Conservation (phyloP, 2,797 vertebrate species). For the Mallotus villosus region DNA sequence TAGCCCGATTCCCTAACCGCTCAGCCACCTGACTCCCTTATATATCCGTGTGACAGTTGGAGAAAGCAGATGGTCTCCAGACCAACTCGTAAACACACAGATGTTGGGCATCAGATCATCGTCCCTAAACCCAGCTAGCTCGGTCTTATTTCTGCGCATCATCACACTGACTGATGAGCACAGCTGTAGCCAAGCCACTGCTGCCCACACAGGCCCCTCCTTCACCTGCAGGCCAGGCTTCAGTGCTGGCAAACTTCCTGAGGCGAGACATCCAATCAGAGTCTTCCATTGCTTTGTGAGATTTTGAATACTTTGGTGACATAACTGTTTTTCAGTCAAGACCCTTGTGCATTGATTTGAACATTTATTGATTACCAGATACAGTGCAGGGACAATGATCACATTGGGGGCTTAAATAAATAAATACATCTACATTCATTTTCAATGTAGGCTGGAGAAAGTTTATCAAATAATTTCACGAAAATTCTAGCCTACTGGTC, state of each 20-base stretch:
- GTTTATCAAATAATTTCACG: background rate
- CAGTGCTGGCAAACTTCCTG: too few species aligned
- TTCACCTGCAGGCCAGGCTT: too few species aligned
- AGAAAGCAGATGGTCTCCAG: background rate
- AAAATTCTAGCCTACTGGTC: background rate
- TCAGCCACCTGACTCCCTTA: too few species aligned
- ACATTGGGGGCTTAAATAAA: background rate
- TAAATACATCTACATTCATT: background rate
- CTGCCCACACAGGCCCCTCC: background rate
- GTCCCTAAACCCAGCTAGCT: conserved; percentile 42
- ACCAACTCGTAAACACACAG: conserved; percentile 16
- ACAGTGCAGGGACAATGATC: background rate
- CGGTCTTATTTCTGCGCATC: conserved; percentile 18
- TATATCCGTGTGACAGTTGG: background rate
- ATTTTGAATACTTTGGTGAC: too few species aligned
- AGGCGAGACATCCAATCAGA: too few species aligned
- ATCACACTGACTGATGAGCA: conserved; percentile 27
- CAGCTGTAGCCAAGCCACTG: too few species aligned
- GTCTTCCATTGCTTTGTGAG: too few species aligned
- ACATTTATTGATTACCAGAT: too few species aligned
- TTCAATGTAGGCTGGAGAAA: background rate
- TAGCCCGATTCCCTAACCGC: too few species aligned
- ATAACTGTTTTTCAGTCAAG: too few species aligned
- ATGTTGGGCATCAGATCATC: conserved; percentile 50
- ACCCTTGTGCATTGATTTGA: too few species aligned